Evolutionary conservation across 1,140 invertebrate species (phyloP).

Genomic region (Rhagoletis pomonella): DNA sequence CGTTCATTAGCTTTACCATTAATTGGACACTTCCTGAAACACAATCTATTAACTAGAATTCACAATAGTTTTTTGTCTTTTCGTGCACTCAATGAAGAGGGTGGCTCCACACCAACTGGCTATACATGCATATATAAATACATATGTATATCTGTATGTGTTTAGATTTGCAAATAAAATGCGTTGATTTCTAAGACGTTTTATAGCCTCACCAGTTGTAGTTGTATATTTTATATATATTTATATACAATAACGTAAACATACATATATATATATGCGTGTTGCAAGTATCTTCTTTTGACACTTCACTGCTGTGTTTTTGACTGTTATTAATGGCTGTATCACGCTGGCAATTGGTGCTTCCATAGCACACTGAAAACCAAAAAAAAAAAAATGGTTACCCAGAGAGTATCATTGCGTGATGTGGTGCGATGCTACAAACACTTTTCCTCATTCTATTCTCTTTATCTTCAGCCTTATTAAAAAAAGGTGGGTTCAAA

Average conservation of each 20-base stretch:
- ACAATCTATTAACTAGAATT: slow-evolving; percentile 3
- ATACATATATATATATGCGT: not conserved
- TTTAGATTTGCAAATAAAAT: too few relatives aligned
- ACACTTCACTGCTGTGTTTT: slow-evolving; percentile 27
- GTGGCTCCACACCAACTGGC: too few relatives aligned
- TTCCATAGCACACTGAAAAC: not conserved
- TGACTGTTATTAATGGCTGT: slow-evolving; percentile 31
- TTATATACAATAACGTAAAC: too few relatives aligned
- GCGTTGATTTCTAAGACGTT: too few relatives aligned
- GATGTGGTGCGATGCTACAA: not conserved
- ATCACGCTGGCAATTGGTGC: slow-evolving; percentile 17
- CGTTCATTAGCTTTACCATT: too few relatives aligned
- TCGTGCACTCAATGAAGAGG: not conserved
- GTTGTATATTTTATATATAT: not conserved
- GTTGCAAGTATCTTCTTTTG: slow-evolving; percentile 20
- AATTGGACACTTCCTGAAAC: too few relatives aligned
- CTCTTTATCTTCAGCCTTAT: not conserved
- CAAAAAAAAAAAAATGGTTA: not conserved
- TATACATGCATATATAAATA: too few relatives aligned
- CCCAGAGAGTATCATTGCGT: not conserved
- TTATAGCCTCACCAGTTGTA: not conserved
- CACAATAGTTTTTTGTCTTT: not conserved
- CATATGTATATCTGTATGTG: too few relatives aligned
- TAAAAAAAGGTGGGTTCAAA: not conserved
- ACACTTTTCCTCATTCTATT: not conserved